These are phyloP conservation scores for Limnodromus scolopaceus DNA, from an alignment of 2,797 vertebrate genomes.

Conservation along the genomic window DNA sequence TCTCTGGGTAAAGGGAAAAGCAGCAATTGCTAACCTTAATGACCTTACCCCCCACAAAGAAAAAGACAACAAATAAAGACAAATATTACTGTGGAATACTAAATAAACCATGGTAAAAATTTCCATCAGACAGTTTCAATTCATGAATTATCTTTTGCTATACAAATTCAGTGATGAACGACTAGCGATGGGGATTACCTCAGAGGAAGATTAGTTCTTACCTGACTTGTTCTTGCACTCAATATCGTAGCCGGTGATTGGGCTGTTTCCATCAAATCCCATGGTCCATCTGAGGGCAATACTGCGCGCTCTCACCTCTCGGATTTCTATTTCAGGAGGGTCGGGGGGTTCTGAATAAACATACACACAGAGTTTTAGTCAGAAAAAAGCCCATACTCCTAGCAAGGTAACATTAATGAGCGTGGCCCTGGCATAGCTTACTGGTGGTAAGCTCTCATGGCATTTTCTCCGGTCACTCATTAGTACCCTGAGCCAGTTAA, in stretches of 20 bases:
- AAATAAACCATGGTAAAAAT: not conserved
- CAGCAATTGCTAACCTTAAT: not conserved
- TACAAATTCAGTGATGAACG: not conserved
- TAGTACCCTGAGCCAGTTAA: not conserved
- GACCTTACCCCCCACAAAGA: not conserved
- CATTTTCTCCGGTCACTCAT: not conserved
- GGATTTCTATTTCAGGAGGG: slow-evolving; percentile 96
- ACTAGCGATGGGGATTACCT: accelerated
- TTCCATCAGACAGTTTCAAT: not conserved
- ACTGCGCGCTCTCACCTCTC: slow-evolving; percentile 94
- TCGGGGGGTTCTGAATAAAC: slow-evolving; percentile 91
- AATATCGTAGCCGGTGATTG: slow-evolving; percentile 97
- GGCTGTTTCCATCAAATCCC: slow-evolving; percentile 99
- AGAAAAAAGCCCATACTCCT: not conserved
- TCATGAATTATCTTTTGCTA: not conserved
- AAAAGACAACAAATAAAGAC: not conserved
- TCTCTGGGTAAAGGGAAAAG: not conserved
- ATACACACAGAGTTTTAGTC: slow-evolving; percentile 2
- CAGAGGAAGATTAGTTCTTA: slow-evolving; percentile 62
- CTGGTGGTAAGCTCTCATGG: not conserved
- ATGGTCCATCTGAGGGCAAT: slow-evolving; percentile 98
- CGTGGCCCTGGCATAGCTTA: not conserved
- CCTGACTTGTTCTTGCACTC: slow-evolving; percentile 99
- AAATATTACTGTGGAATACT: not conserved
- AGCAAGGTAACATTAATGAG: not conserved